These are phyloP conservation scores for Chrysolina oricalcia DNA, from an alignment of 2,888 invertebrate species.

Conservation along the genomic window DNA sequence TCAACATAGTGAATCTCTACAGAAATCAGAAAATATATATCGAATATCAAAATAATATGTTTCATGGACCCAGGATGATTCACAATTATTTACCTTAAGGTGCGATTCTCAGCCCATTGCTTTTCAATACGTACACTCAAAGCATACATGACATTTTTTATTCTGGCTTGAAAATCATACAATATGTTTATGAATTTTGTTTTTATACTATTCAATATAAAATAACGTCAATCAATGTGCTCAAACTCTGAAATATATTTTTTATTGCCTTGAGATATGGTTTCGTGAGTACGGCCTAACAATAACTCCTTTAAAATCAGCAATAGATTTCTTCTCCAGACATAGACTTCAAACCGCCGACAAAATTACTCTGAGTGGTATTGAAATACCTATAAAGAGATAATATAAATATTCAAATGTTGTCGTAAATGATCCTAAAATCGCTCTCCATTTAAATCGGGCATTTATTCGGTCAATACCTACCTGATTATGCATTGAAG, in stretches of 20 bases:
- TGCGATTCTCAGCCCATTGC: too few species aligned
- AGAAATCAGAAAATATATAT: too few species aligned
- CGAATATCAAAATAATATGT: too few species aligned
- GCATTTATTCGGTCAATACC: not conserved
- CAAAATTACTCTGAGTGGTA: too few species aligned
- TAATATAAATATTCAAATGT: conserved; percentile 4
- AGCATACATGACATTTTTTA: too few species aligned
- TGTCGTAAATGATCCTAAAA: not conserved
- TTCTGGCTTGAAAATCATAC: too few species aligned
- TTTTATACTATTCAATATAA: conserved; percentile 15
- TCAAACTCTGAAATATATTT: conserved; percentile 2
- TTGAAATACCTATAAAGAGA: not conserved
- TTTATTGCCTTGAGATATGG: conserved; percentile 14
- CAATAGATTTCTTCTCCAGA: not conserved
- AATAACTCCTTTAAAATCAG: conserved; percentile 5
- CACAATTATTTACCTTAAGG: too few species aligned
- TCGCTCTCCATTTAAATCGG: not conserved
- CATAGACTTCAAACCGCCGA: not conserved
- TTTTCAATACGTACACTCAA: too few species aligned
- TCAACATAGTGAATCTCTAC: too few species aligned
- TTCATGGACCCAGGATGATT: too few species aligned
- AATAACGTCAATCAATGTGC: conserved; percentile 4
- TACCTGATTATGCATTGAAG: not conserved
- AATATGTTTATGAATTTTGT: conserved; percentile 28
- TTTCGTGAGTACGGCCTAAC: not conserved